These are phyloP conservation scores for Sylvia borin DNA, from an alignment of 2,797 vertebrate species.

Conservation along the genomic window DNA sequence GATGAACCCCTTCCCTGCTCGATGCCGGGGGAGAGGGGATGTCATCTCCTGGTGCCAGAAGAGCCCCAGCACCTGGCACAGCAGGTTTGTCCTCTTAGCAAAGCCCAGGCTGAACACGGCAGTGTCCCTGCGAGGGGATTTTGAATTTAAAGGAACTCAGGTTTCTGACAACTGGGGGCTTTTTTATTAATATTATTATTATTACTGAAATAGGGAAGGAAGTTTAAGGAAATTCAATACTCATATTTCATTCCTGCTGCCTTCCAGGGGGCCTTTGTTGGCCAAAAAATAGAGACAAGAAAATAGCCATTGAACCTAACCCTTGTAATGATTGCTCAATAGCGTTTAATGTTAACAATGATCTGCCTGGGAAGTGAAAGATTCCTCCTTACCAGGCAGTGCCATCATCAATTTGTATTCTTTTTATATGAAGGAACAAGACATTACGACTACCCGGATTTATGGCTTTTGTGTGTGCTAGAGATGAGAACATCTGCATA, in stretches of 20 bases:
- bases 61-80: background rate
- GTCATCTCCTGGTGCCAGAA: background rate
- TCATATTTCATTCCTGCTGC: background rate
- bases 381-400: background rate
- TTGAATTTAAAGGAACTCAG: background rate
- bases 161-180: background rate
- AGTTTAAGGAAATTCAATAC: background rate
- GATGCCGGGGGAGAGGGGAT: rapidly evolving
- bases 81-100: background rate
- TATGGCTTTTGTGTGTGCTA: conserved; percentile 7
- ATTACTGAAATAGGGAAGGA: background rate
- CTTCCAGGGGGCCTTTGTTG: background rate
- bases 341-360: background rate
- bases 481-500: conserved; percentile 30
- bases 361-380: conserved; percentile 9
- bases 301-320: background rate
- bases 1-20: background rate
- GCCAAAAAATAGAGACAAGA: background rate
- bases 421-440: background rate
- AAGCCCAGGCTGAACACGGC: background rate
- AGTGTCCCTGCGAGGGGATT: background rate
- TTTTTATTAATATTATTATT: too few species aligned
- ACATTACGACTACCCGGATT: conserved; percentile 7
- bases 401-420: background rate
- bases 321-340: background rate